Conservation (phyloP, 2,888 invertebrate genomes). For the Clunio marinus region DNA sequence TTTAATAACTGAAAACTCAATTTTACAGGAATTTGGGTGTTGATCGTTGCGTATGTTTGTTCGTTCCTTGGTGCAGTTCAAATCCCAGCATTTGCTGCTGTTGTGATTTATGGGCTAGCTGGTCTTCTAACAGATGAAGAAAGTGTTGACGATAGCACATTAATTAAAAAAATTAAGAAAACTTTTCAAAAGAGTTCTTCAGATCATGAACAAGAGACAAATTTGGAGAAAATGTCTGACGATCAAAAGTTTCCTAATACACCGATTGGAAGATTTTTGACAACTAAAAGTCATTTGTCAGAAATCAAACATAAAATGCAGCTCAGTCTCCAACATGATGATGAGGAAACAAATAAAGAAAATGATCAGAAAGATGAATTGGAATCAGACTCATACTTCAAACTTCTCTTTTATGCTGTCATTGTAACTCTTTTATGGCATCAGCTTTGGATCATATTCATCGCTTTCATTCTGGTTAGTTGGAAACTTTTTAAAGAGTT, state of each 20-base stretch:
- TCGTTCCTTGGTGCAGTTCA: slow-evolving; percentile 71
- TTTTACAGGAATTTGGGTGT: slow-evolving; percentile 74
- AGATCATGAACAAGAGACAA: not conserved
- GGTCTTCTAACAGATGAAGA: slow-evolving; percentile 57
- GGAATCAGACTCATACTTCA: slow-evolving; percentile 68
- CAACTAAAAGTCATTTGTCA: slow-evolving; percentile 22
- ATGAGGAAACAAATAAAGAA: slow-evolving; percentile 39
- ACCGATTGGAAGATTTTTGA: not conserved
- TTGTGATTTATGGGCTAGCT: slow-evolving; percentile 62
- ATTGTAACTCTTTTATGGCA: slow-evolving; percentile 80
- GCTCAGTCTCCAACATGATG: not conserved
- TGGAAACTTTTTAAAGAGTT: slow-evolving; percentile 61
- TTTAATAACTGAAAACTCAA: too few relatives aligned
- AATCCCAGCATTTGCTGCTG: slow-evolving; percentile 66
- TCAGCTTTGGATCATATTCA: slow-evolving; percentile 74
- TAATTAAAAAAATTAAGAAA: not conserved
- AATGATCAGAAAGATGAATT: slow-evolving; percentile 51
- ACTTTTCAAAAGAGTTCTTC: not conserved
- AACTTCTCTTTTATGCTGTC: slow-evolving; percentile 75
- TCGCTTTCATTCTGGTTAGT: slow-evolving; percentile 71
- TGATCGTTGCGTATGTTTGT: slow-evolving; percentile 69
- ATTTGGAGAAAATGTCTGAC: not conserved
- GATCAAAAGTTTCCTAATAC: not conserved
- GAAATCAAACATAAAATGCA: slow-evolving; percentile 33
- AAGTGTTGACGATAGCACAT: not conserved